A percentile compares a stretch with the other conserved stretches of the same genome.
Evolutionary conservation across 2,888 invertebrate species (phyloP).

Genomic region (Leptogaster cylindrica): DNA sequence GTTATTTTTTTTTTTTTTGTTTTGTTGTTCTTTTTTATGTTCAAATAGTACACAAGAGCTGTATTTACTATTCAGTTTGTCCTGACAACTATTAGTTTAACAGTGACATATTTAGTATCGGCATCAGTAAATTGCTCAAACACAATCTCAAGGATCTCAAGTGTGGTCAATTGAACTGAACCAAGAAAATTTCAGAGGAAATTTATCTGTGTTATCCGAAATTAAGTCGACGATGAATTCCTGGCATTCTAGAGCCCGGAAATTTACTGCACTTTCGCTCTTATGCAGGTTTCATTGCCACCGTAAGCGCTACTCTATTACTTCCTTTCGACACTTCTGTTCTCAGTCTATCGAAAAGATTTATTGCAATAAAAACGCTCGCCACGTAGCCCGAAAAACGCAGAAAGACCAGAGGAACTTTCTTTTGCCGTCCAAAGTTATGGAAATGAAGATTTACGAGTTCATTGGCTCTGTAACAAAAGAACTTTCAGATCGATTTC

Average conservation of each 20-base stretch:
- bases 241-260: not conserved
- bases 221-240: slow-evolving; percentile 27
- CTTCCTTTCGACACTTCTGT: slow-evolving; percentile 32
- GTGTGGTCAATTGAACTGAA: not conserved
- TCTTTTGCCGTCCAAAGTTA: slow-evolving; percentile 42
- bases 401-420: slow-evolving; percentile 25
- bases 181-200: not conserved
- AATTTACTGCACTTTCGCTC: slow-evolving; percentile 39
- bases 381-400: slow-evolving; percentile 28
- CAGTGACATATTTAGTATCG: slow-evolving; percentile 5
- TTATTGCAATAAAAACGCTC: slow-evolving; percentile 30
- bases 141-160: not conserved
- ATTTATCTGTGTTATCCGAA: slow-evolving; percentile 34
- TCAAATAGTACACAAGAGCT: too few relatives aligned
- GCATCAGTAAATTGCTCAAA: not conserved
- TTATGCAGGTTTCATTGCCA: slow-evolving; percentile 37
- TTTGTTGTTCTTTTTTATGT: too few relatives aligned
- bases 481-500: slow-evolving; percentile 39
- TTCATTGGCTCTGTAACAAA: slow-evolving; percentile 39
- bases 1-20: too few relatives aligned
- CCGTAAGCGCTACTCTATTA: slow-evolving; percentile 27
- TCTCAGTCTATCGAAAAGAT: slow-evolving; percentile 39
- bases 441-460: slow-evolving; percentile 45
- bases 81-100: not conserved
- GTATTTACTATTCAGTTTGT: too few relatives aligned